Evolutionary conservation across 2,113 vertebrate genomes (phyloP).

Genomic region (Chinchilla lanigera): DNA sequence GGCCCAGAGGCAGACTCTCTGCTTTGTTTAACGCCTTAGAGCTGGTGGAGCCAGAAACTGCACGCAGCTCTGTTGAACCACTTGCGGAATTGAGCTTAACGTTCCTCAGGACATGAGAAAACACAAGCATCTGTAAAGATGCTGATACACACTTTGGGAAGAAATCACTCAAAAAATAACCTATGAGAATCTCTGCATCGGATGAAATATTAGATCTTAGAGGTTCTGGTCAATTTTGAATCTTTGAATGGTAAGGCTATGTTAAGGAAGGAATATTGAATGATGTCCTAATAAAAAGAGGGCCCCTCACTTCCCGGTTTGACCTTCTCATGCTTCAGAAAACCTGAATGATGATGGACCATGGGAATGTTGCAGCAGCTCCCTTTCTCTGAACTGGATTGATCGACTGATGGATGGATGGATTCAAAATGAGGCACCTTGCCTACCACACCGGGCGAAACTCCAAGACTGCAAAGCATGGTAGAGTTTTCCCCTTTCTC

Average conservation of each 20-base stretch:
- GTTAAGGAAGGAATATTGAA: background rate
- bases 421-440: background rate
- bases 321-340: background rate
- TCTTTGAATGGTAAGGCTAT: background rate
- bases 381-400: background rate
- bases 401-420: background rate
- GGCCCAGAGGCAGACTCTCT: background rate
- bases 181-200: background rate
- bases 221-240: background rate
- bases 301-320: background rate
- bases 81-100: background rate
- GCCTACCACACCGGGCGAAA: background rate
- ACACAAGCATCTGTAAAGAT: background rate
- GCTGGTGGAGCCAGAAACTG: background rate
- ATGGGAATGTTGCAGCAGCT: background rate
- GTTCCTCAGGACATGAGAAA: background rate
- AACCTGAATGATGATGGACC: background rate
- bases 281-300: background rate
- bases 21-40: background rate
- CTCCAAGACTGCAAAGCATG: constrained; percentile 17
- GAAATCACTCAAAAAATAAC: background rate
- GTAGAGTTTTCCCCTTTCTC: background rate
- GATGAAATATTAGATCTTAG: background rate
- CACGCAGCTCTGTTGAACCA: background rate
- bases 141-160: background rate